Base-by-base conservation (phyloP, 2,113 vertebrate species). In the human region DNA sequence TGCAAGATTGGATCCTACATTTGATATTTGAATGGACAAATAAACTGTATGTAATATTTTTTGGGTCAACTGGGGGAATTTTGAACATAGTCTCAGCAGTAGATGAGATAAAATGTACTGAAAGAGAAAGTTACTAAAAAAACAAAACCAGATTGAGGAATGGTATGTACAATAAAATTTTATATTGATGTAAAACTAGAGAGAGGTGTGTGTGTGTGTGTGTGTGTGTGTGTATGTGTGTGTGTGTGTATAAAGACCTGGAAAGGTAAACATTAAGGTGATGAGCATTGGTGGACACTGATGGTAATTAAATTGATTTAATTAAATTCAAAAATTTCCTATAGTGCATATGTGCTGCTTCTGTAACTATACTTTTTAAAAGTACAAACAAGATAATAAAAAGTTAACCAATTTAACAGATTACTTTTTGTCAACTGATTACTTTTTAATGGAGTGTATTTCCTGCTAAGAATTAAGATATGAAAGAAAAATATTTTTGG, bases 381-480 rank as follows among this genome's bases (percentile, higher is more conserved):
- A 72, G 38, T 17, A 89, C 10, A 80, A 83, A 89, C 32, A 88
- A 79, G 50, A 48, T 70, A 64, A 43, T 64, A 75, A 75, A 87
- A 90, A 66, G 20, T 72, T 80, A 43, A 3, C 85, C 25, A 48
- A 30, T 82, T 5, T 66, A 93, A 94, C 45, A 30, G 43, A 61
- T 89, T 52, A 35, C 16, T 25, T 82, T 87, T 86, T 93, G 23
- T 76, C 59, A 93, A 76, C 50, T 57, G 17, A 94, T 87, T 76
- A 80, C 82, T 82, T 95, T 84, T 82, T 48, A 93, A 55, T 90
- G 20, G 50, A 30, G 22, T 73, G 8, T 84, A 79, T 94, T 91
- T 96, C 23, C 55, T 92, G 48, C 30, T 92, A 81, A 45, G 89
- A 92, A 92, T 32, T 59, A 75, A 96, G 23, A 45, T 61, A 61